A percentile compares a stretch with the other conserved stretches of the same genome.
phyloP scores from a whole-genome alignment of 2,888 invertebrate genomes.

The Strigamia crassipes region DNA sequence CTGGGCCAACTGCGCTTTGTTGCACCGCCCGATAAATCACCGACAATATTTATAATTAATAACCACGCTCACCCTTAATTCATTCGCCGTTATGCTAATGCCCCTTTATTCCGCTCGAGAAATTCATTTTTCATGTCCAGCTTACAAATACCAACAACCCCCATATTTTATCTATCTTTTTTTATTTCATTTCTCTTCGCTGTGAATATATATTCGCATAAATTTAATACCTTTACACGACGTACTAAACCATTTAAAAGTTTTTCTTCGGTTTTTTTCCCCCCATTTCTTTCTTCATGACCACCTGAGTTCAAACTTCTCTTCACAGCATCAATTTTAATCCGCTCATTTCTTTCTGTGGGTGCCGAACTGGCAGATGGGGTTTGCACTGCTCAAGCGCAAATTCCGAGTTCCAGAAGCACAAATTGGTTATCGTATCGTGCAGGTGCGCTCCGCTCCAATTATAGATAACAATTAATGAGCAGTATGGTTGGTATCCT shows the following conservation, averaged over 20 bases:
- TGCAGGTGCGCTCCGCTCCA: conserved; percentile 28
- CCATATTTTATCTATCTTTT: background rate
- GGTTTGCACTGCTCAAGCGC: conserved; percentile 5
- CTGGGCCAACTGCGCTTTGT: background rate
- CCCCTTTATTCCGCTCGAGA: background rate
- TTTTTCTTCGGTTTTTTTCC: background rate
- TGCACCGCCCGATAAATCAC: conserved; percentile 5
- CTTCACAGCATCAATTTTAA: conserved; percentile 31
- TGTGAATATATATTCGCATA: background rate
- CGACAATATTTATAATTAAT: conserved; percentile 25
- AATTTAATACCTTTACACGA: background rate
- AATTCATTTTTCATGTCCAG: conserved; percentile 8
- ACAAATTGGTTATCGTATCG: conserved; percentile 38
- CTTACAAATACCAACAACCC: background rate
- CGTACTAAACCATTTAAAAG: background rate
- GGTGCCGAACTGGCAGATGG: conserved; percentile 40
- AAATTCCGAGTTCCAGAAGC: background rate
- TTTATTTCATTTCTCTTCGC: background rate
- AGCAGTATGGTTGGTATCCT: background rate
- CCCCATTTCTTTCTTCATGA: background rate
- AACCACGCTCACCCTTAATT: conserved; percentile 15
- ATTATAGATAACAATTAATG: conserved; percentile 35
- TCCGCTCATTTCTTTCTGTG: conserved; percentile 4
- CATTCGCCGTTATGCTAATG: conserved; percentile 29
- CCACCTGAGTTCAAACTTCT: conserved; percentile 7